Base-by-base conservation (phyloP, 2,113 vertebrate genomes). In the Girardinichthys multiradiatus region DNA sequence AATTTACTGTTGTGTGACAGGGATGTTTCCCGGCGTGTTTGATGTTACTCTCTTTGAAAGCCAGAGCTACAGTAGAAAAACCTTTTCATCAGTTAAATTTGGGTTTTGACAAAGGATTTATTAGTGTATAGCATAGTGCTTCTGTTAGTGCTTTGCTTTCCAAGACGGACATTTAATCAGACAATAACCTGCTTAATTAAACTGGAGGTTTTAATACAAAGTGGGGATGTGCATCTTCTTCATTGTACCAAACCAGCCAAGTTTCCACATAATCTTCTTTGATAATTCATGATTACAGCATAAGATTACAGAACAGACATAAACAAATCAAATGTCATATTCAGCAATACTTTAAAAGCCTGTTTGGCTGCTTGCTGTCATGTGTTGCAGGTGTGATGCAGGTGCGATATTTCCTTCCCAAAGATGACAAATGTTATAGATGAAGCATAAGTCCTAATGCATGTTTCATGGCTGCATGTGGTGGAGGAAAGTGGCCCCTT, bases 281-380 rank as follows among this genome's bases (percentile, higher is more conserved):
- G 78, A 80, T 87, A 75, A 79, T 42, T 4, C 0, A 0, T 85
- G 76, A 70, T 61, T 68, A 63, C 61, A 57, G 17, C 75, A 73
- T 57, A 80, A 76, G 67, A 85, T 80, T 82, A 73, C 67, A 73
- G 73, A 78, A 72, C 65, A 58, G 68, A 54, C 74, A 86, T 79
- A 82, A 83, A 90, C 80, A 86, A 89, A 90, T 78, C 83, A 86
- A 86, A 85, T 65, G 77, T 85, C 63, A 17, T 74, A 79, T 67
- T 86, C 77, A 86, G 83, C 86, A 80, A 88, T 90, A 89, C 78
- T 82, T 85, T 86, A 80, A 76, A 80, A 74, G 76, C 81, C 79
- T 64, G 61, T 89, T 87, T 77, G 66, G 57, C 72, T 87, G 85
- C 87, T 89, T 85, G 77, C 67, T 83, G 79, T 57, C 31, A 57